These are phyloP conservation scores for Aleadryas rufinucha DNA, from an alignment of 2,113 vertebrate species.

Conservation along the genomic window DNA sequence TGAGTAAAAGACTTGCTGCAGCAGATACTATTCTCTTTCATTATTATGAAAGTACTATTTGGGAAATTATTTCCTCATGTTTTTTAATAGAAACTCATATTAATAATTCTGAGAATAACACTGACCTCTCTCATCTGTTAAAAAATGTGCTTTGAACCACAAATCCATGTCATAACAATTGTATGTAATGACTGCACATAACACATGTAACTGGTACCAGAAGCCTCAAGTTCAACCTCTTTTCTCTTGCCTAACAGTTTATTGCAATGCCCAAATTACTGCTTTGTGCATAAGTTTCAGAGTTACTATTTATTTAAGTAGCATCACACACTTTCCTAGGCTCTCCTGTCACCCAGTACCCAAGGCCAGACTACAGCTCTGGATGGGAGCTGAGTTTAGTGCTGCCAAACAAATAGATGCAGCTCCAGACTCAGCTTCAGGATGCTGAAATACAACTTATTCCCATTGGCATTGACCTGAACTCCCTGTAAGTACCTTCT, in stretches of 20 bases:
- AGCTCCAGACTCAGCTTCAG: background rate
- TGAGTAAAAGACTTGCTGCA: background rate
- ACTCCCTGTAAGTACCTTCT: background rate
- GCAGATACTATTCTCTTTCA: background rate
- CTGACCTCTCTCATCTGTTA: background rate
- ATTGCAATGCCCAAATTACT: background rate
- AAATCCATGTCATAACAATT: background rate
- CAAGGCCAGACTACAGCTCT: background rate
- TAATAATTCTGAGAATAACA: background rate
- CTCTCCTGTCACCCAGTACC: background rate
- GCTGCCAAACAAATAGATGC: background rate
- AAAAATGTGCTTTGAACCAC: background rate
- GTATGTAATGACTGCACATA: background rate
- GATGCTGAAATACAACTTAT: conserved; percentile 41
- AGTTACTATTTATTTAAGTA: background rate
- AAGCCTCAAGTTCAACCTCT: background rate
- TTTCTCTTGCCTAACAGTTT: background rate
- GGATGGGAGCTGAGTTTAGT: background rate
- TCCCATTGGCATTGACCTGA: conserved; percentile 11
- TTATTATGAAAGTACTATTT: background rate
- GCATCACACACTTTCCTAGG: background rate
- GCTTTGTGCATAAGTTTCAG: background rate
- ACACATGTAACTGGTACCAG: background rate
- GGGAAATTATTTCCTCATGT: background rate
- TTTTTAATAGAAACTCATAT: background rate